Base-by-base conservation (phyloP, 2,888 invertebrate genomes). In the Melanophora roralis region DNA sequence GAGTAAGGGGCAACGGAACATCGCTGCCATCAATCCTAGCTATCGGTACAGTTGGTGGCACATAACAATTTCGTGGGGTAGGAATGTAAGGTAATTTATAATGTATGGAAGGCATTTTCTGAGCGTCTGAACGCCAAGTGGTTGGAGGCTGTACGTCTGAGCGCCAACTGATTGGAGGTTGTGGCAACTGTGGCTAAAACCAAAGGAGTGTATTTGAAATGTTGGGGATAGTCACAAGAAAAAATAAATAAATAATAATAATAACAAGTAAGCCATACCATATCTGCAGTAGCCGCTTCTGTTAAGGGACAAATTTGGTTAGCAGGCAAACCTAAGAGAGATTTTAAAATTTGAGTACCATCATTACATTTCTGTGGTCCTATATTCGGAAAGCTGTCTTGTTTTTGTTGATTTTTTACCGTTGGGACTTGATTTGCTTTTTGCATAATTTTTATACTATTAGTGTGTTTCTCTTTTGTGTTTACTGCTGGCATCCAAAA, bases 91-190 rank as follows among this genome's bases (percentile, higher is more conserved):
- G 55, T 3, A 27, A 72, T 32, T 47, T 75, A 34, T 53, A 9
- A 9, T 51, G 21, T 11, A 47, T 11, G 2, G 3, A 1, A 2
- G 74, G 75, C 1, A 67, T 16, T 49, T 82, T 62, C 59, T 83
- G 82, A 12, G 85, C 85, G 71, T 84, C 85, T 19, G 79, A 62
- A n/a, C 82, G 82, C 86, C 86, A 86, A 62, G 82, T 84, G 5
- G 84, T 73, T 19, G 86, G 86, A n/a, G 86, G 86, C 67, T 85
- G 84, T 4, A n/a, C 85, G 71, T 84, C 85, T 19, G 79, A 62
- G 12, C 82, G 82, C 86, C 86, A 86, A 62, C 82, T 84, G 5
- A 84, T 73, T 19, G 86, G 86, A n/a, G 86, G 86, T 68, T 85
- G 84, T 4, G 86, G 86, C 47, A 86, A 64, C 49, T 84, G 49